Percentiles rank a stretch among this genome's conserved stretches.
phyloP scores from a whole-genome alignment of 2,888 invertebrate genomes.

The Dermolepida albohirtum region DNA sequence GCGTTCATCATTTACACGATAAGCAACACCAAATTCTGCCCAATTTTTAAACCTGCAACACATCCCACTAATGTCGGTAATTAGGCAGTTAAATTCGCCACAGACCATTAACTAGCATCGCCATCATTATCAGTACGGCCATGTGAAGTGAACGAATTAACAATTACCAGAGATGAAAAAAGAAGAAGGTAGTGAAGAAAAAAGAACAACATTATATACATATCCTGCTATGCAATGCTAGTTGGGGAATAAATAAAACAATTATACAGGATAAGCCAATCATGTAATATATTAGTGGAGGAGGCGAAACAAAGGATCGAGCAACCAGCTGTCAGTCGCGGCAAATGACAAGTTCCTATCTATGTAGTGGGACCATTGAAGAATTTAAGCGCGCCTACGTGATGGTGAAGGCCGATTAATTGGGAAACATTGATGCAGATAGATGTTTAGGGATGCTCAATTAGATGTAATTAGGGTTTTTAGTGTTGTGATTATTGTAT shows the following conservation, averaged over 20 bases:
- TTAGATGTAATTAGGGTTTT: slow-evolving; percentile 38
- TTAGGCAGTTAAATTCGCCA: slow-evolving; percentile 29
- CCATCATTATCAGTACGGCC: slow-evolving; percentile 28
- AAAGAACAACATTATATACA: slow-evolving; percentile 13
- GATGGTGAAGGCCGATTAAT: slow-evolving; percentile 51
- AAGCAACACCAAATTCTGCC: background rate
- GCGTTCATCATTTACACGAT: slow-evolving; percentile 1
- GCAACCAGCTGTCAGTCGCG: slow-evolving; percentile 43
- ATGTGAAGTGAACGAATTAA: slow-evolving; percentile 27
- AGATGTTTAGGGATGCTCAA: slow-evolving; percentile 33
- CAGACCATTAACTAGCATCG: slow-evolving; percentile 22
- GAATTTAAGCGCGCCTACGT: slow-evolving; percentile 58
- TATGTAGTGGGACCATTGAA: slow-evolving; percentile 54
- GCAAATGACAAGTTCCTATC: slow-evolving; percentile 58
- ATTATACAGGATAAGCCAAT: slow-evolving; percentile 43
- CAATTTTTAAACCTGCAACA: background rate
- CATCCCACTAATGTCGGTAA: slow-evolving; percentile 9
- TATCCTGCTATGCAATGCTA: slow-evolving; percentile 31
- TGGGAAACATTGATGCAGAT: slow-evolving; percentile 45
- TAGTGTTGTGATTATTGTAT: slow-evolving; percentile 34
- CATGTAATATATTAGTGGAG: slow-evolving; percentile 45
- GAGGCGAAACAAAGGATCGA: slow-evolving; percentile 54
- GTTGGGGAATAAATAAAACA: slow-evolving; percentile 39
- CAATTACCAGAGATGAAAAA: slow-evolving; percentile 29
- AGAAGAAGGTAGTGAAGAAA: slow-evolving; percentile 2